Conservation (phyloP, 2,797 vertebrate genomes). For the Brotula barbata region DNA sequence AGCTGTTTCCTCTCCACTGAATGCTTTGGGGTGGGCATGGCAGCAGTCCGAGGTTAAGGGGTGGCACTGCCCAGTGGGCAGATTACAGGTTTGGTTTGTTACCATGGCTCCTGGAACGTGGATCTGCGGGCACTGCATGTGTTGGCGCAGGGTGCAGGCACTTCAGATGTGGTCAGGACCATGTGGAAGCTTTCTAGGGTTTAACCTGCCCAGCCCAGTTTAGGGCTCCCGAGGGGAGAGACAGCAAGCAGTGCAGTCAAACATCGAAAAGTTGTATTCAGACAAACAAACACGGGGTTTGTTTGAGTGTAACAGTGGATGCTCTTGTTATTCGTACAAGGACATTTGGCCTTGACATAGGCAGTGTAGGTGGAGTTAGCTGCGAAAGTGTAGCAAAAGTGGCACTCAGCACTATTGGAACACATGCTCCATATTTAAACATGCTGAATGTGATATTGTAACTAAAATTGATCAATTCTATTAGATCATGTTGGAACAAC, state of each 20-base stretch:
- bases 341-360: too few species aligned
- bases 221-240: slow-evolving; percentile 37
- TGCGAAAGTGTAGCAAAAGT: neutral
- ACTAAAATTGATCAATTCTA: neutral
- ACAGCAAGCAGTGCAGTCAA: slow-evolving; percentile 34
- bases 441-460: neutral
- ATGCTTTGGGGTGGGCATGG: slow-evolving; percentile 61
- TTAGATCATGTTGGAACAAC: too few species aligned
- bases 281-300: slow-evolving; percentile 59
- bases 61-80: slow-evolving; percentile 64
- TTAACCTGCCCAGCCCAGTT: slow-evolving; percentile 65
- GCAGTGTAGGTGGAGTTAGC: too few species aligned
- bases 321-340: too few species aligned
- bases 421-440: neutral
- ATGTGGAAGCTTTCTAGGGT: slow-evolving; percentile 79
- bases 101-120: slow-evolving; percentile 68
- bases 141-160: slow-evolving; percentile 70
- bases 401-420: neutral
- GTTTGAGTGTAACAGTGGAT: slow-evolving; percentile 19
- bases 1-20: slow-evolving; percentile 63
- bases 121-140: slow-evolving; percentile 69
- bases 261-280: slow-evolving; percentile 50
- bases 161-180: slow-evolving; percentile 76
- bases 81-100: slow-evolving; percentile 73
- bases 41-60: slow-evolving; percentile 60